phyloP scores from a whole-genome alignment of 2,888 invertebrate genomes.

The Seira ritae region DNA sequence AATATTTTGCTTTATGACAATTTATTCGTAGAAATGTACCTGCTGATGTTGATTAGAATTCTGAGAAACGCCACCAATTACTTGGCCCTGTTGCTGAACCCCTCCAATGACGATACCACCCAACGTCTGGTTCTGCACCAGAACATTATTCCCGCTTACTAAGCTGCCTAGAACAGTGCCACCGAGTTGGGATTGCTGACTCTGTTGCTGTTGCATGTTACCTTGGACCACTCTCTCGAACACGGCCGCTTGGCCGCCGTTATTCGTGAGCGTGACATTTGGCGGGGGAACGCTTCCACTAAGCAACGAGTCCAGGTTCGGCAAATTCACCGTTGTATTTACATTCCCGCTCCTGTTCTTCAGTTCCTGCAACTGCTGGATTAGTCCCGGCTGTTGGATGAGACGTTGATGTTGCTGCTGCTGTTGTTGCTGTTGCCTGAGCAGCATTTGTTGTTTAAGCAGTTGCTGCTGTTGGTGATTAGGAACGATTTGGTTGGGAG shows the following conservation, averaged over 20 bases:
- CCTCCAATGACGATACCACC: constrained; percentile 23
- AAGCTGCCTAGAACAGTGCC: constrained; percentile 47
- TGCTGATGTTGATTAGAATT: constrained; percentile 74
- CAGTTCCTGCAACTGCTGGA: constrained; percentile 48
- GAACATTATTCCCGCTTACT: neutral
- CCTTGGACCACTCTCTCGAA: constrained; percentile 34
- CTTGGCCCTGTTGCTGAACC: neutral
- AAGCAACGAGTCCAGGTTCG: constrained; percentile 88
- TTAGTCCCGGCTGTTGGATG: constrained; percentile 25
- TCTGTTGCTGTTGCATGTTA: constrained; percentile 36
- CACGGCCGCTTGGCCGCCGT: constrained; percentile 29
- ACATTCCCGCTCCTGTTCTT: constrained; percentile 46
- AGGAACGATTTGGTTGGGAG: constrained; percentile 50
- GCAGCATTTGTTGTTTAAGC: constrained; percentile 73
- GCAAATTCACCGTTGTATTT: constrained; percentile 46
- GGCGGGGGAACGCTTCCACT: constrained; percentile 86
- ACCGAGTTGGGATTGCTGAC: constrained; percentile 66
- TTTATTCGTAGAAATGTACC: constrained; percentile 66
- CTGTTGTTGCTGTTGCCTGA: constrained; percentile 54
- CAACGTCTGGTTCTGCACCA: constrained; percentile 25
- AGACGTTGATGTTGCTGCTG: constrained; percentile 16
- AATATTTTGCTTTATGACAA: neutral
- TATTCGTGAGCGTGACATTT: constrained; percentile 84
- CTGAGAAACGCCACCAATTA: neutral
- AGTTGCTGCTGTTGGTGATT: constrained; percentile 84